Base-by-base conservation (phyloP, 2,797 vertebrate species). In the Phaenicophaeus curvirostris region DNA sequence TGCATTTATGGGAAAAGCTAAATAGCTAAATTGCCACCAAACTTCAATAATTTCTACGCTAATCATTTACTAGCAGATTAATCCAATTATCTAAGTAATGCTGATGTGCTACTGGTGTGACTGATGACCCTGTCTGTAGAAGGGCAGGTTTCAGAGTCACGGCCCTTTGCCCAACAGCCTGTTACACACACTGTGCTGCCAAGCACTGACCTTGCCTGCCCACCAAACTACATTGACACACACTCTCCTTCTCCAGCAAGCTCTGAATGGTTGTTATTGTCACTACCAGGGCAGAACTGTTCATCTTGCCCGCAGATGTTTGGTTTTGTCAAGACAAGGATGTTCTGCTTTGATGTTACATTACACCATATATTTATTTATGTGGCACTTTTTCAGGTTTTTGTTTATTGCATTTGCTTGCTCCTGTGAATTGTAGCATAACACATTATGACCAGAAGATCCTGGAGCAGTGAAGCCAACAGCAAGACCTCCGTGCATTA, bases 161-260 rank as follows among this genome's bases (percentile, higher is more conserved):
- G 2, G 28, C 23, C 25, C 61, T 30, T 62, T 12, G 5, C 35
- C 37, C 66, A 23, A 9, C 1, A 83, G 21, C 17, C 73, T 23
- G 19, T 51, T 33, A 25, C 30, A 1, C n/a, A 2, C 48, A 61
- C 3, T 6, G 16, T 11, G 3, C 9, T 2, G 7, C 20, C 35
- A 18, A 53, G 30, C 1, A 1, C 8, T n/a, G 85, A 23, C 20
- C 50, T 53, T 1, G 0, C 20, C 51, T 76, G 51, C 33, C 23
- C 25, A 27, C 31, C 46, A 30, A 37, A 4, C 13, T 61, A n/a
- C 16, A 15, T 11, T 11, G 13, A 16, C 19, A 24, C 51, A 7
- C 16, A 13, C 5, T 0, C 13, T 14, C 42, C 13, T 48, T 9
- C 27, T 16, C 28, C 58, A 39, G 1, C 25, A 35, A 28, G 13